Evolutionary conservation across 1,140 invertebrate species (phyloP), one percentile per base, ranked within the genome.

Genomic region (Drosophila sucinea): DNA sequence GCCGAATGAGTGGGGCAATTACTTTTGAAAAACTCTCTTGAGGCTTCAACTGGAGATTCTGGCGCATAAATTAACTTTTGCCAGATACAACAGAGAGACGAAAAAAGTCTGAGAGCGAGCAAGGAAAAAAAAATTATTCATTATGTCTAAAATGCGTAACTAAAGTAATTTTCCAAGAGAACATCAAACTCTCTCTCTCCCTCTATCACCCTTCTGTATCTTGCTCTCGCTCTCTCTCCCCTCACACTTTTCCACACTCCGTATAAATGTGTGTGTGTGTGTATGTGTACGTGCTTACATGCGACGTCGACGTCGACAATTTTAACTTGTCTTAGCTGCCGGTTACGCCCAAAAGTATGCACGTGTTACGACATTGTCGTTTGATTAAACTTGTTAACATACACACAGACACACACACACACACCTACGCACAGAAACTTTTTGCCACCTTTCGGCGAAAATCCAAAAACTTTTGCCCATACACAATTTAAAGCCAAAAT

Each of bases 381-480:
- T 86, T 86, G 83, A 86, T 87, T 86, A 87, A 86, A 86, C 83
- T 86, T 86, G 83, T 87, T 86, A 87, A 77, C 72, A 67, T 76
- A 80, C 72, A 65, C 44, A 64, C 54, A 58, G 32, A 54, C 55
- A 29, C 58, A 23, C 62, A 4, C 41, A 5, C 25, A 33, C 38
- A 38, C 7, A 47, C 41, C 5, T 47, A 47, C 23, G 17, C 5
- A 17, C 0, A 6, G 2, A 27, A 51, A 51, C 44, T 51, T 38
- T 69, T 41, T 29, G 10, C 65, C 41, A 60, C 56, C 55, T 33
- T 33, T 25, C n/a, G 25, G 32, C 33, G 38, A 32, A 57, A 29
- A 74, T 67, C 47, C 27, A 47, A 61, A 75, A 74, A 60, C 62
- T 62, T 76, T 60, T 41, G 47, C 33, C 41, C 58, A 63, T 61